These are phyloP conservation scores for Caenorhabditis sp. DNA, from an alignment of 2,888 invertebrate species.

Conservation along the genomic window DNA sequence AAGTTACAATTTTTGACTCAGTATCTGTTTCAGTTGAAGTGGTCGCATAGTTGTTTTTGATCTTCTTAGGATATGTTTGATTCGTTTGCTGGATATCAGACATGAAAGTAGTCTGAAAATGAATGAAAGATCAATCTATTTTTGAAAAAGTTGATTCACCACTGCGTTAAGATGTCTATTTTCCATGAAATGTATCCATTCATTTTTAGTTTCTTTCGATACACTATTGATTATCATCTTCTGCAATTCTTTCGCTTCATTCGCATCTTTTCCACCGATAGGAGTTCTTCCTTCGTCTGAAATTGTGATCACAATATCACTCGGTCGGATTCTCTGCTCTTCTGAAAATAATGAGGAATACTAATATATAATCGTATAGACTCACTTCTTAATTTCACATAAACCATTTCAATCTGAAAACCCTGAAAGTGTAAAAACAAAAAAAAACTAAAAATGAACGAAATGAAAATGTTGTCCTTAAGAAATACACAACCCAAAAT, in stretches of 20 bases:
- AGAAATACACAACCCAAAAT: no score
- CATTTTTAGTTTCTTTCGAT: neutral
- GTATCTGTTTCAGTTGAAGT: neutral
- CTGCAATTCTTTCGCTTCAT: neutral
- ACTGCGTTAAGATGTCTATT: neutral
- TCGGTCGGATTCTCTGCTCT: neutral
- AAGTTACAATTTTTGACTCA: no score
- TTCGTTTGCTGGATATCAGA: neutral
- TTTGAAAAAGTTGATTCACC: neutral
- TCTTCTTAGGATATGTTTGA: neutral
- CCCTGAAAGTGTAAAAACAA: no score
- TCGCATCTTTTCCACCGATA: neutral
- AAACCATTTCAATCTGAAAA: no score
- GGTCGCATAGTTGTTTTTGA: neutral
- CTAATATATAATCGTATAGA: neutral
- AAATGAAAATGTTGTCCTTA: no score
- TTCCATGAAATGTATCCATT: neutral
- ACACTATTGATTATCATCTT: neutral
- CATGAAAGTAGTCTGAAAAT: neutral
- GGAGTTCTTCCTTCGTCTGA: neutral
- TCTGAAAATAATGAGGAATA: neutral
- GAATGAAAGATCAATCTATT: neutral
- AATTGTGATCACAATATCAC: neutral
- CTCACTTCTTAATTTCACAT: neutral
- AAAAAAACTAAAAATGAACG: no score